These are phyloP conservation scores for Porphyrio hochstetteri DNA, from an alignment of 2,113 vertebrate species.

Conservation along the genomic window DNA sequence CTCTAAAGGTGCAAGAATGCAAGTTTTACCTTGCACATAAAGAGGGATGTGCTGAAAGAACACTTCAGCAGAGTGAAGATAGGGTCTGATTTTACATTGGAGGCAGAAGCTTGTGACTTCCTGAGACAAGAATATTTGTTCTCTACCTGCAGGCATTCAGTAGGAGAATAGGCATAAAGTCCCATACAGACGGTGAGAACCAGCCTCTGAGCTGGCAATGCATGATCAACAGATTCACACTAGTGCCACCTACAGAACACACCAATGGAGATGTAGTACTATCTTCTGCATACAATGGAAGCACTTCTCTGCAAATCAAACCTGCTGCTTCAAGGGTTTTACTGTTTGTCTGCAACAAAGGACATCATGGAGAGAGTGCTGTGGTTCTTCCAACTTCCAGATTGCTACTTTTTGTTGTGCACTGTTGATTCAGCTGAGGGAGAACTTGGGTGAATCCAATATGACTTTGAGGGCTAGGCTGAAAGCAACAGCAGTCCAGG, in stretches of 20 bases:
- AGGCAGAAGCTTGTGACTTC: background rate
- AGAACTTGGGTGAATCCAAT: background rate
- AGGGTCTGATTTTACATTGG: background rate
- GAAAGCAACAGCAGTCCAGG: background rate
- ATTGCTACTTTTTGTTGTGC: background rate
- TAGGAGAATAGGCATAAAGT: background rate
- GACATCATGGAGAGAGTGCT: background rate
- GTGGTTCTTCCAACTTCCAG: background rate
- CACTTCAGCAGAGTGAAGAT: background rate
- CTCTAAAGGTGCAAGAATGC: background rate
- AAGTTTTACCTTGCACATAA: background rate
- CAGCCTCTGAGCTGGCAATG: background rate
- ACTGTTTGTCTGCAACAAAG: background rate
- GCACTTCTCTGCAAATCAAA: background rate
- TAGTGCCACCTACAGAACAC: background rate
- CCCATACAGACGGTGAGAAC: background rate
- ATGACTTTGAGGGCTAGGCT: background rate
- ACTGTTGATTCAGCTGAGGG: background rate
- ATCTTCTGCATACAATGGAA: background rate
- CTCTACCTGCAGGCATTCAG: background rate
- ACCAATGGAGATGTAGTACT: background rate
- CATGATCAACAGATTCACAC: background rate
- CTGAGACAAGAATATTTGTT: background rate
- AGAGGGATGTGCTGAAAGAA: background rate
- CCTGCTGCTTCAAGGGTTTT: background rate